A percentile compares a stretch with the other conserved stretches of the same genome.
Conservation (phyloP, 2,888 invertebrate genomes). For the Drosophila rubida region DNA sequence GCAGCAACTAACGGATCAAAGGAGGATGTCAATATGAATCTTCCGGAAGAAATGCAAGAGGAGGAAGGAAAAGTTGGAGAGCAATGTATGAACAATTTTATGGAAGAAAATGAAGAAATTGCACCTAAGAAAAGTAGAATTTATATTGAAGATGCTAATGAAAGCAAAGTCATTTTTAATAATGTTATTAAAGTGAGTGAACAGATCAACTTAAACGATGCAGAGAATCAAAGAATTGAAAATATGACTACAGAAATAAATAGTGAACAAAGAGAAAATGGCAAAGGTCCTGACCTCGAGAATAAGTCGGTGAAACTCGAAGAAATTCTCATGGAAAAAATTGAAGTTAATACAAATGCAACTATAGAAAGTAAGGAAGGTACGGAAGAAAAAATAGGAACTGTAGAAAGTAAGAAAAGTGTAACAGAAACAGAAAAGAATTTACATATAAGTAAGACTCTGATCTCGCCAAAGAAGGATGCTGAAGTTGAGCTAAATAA, state of each 20-base stretch:
- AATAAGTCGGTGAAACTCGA: background rate
- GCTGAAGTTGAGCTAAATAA: background rate
- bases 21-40: background rate
- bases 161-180: background rate
- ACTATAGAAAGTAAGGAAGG: background rate
- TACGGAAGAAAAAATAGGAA: background rate
- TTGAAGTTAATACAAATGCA: background rate
- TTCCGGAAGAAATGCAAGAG: background rate
- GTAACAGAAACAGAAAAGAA: background rate
- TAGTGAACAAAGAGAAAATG: background rate
- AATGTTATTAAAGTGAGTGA: background rate
- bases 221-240: background rate
- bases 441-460: background rate
- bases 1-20: background rate
- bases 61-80: background rate
- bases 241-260: background rate
- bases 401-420: background rate
- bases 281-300: no score
- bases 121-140: background rate
- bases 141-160: background rate
- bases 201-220: background rate
- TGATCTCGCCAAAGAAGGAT: constrained; percentile 1
- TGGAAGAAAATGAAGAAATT: background rate
- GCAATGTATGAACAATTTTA: background rate
- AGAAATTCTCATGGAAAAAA: background rate